Evolutionary conservation across 2,113 vertebrate species (phyloP).

Genomic region (Syngnathus scovelli): DNA sequence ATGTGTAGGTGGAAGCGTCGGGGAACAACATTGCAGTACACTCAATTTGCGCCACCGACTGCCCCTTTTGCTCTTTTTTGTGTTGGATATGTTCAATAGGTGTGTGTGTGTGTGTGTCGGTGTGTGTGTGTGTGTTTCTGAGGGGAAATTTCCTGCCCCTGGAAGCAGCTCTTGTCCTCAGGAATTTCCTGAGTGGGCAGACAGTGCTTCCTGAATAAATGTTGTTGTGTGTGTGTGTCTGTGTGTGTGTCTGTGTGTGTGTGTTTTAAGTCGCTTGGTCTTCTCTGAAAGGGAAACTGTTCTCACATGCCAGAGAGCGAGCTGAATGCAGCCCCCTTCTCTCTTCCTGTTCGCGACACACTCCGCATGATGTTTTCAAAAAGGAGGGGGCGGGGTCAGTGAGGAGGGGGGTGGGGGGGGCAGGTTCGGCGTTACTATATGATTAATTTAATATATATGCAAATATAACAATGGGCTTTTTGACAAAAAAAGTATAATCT

Average conservation of each 20-base stretch:
- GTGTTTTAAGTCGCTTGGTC: slow-evolving; percentile 44
- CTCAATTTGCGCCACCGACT: slow-evolving; percentile 10
- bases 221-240: slow-evolving; percentile 65
- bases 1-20: slow-evolving; percentile 18
- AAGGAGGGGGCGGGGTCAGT: background rate
- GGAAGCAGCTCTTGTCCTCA: slow-evolving; percentile 92
- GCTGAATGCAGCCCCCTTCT: slow-evolving; percentile 46
- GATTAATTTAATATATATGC: too few species aligned
- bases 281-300: slow-evolving; percentile 88
- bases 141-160: slow-evolving; percentile 99
- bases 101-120: too few species aligned
- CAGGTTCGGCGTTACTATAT: background rate
- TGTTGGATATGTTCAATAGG: slow-evolving; percentile 14
- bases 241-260: slow-evolving; percentile 22
- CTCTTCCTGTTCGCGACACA: slow-evolving; percentile 60
- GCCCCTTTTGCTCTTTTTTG: slow-evolving; percentile 6
- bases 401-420: too few species aligned
- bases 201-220: slow-evolving; percentile 94
- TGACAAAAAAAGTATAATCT: too few species aligned
- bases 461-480: too few species aligned
- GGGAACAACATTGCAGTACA: slow-evolving; percentile 20
- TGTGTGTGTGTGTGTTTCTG: slow-evolving; percentile 60
- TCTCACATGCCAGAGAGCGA: slow-evolving; percentile 68
- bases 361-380: slow-evolving; percentile 45
- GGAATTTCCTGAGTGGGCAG: slow-evolving; percentile 99